Evolutionary conservation across 2,888 invertebrate genomes (phyloP).

Genomic region (Andrena fulva): DNA sequence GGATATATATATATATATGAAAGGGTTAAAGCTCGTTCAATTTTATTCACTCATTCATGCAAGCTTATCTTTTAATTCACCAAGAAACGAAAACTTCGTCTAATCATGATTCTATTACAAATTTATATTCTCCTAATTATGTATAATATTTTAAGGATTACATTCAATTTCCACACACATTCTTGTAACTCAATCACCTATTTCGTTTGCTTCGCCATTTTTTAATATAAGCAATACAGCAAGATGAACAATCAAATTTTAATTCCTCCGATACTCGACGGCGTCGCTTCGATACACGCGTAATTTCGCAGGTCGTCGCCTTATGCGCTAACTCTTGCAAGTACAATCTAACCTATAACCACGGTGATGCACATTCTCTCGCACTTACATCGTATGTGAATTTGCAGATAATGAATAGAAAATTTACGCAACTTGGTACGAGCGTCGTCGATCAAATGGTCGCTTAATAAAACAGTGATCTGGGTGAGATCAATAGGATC

Average conservation of each 20-base stretch:
- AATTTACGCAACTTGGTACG: constrained; percentile 33
- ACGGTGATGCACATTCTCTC: not conserved
- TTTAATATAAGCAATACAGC: too few relatives aligned
- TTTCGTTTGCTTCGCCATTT: too few relatives aligned
- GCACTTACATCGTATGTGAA: not conserved
- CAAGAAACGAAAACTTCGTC: constrained; percentile 12
- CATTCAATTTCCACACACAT: too few relatives aligned
- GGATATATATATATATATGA: constrained; percentile 2
- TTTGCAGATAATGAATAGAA: constrained; percentile 30
- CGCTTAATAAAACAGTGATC: constrained; percentile 39
- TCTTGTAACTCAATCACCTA: too few relatives aligned
- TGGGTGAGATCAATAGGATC: constrained; percentile 54
- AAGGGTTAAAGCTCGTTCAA: constrained; percentile 18
- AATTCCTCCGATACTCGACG: not conserved
- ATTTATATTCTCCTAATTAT: not conserved
- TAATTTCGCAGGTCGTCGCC: not conserved
- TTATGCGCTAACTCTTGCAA: not conserved
- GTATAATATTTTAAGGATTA: too few relatives aligned
- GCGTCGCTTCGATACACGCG: not conserved
- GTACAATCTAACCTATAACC: not conserved
- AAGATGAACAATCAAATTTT: constrained; percentile 22
- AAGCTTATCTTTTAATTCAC: not conserved
- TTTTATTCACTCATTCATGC: not conserved
- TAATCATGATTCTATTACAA: constrained; percentile 16
- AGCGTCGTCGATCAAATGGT: constrained; percentile 48